These are phyloP conservation scores for Rhabdomys dilectus DNA, from an alignment of 2,113 vertebrate species.

Conservation along the genomic window DNA sequence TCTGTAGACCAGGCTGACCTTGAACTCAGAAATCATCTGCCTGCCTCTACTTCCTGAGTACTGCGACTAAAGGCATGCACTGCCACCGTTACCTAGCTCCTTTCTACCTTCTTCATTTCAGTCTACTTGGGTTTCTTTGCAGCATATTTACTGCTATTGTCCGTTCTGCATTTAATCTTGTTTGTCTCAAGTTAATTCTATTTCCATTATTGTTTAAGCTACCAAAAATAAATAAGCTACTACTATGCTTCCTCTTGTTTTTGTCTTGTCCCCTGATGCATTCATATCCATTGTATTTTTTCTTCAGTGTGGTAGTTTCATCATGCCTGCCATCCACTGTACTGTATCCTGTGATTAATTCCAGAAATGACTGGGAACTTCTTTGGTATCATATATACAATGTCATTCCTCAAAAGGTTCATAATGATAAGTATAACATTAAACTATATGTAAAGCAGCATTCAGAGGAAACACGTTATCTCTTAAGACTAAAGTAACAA, in stretches of 20 bases:
- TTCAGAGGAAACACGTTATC: not conserved
- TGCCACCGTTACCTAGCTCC: not conserved
- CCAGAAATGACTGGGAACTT: not conserved
- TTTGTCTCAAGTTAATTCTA: conserved; percentile 13
- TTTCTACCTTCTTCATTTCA: not conserved
- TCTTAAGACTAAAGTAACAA: not conserved
- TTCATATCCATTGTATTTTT: conserved; percentile 8
- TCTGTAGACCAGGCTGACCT: not conserved
- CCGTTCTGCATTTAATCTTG: not conserved
- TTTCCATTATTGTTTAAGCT: not conserved
- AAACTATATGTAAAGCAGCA: not conserved
- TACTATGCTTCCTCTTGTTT: not conserved
- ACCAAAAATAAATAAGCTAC: not conserved
- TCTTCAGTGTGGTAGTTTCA: not conserved
- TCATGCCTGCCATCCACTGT: not conserved
- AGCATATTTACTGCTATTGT: not conserved
- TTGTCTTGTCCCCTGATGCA: not conserved
- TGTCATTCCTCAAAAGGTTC: not conserved
- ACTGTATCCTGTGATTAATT: conserved; percentile 20
- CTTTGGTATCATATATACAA: not conserved
- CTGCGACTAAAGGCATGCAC: not conserved
- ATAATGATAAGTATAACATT: not conserved
- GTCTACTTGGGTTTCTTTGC: conserved; percentile 31
- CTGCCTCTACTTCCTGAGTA: not conserved
- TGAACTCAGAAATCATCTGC: not conserved